phyloP scores from a whole-genome alignment of 2,888 invertebrate species.

The Leucophenga montana region DNA sequence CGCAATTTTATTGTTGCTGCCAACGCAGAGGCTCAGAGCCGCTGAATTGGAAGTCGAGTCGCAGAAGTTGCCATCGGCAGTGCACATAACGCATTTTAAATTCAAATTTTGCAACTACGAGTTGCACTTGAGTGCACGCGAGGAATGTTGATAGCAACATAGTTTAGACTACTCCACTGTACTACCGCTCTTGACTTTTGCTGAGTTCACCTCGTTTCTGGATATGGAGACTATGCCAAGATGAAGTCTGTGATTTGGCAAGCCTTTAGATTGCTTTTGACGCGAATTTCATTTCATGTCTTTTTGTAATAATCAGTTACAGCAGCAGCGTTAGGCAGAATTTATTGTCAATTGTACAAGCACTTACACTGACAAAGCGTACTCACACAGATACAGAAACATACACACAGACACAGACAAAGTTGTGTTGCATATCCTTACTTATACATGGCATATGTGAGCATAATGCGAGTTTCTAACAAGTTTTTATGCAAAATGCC shows the following conservation, averaged over 20 bases:
- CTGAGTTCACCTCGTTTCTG: neutral
- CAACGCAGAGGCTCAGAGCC: conserved; percentile 35
- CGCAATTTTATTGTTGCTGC: conserved; percentile 67
- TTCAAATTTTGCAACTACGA: conserved; percentile 10
- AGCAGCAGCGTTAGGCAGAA: conserved; percentile 45
- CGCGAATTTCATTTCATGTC: too few species aligned
- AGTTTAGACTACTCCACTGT: too few species aligned
- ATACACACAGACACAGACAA: neutral
- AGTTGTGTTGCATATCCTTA: neutral
- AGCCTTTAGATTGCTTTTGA: too few species aligned
- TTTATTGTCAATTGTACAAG: conserved; percentile 64
- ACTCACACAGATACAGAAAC: neutral
- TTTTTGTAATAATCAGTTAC: conserved; percentile 62
- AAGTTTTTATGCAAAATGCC: conserved; percentile 45
- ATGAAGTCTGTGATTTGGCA: too few species aligned
- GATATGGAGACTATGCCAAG: too few species aligned
- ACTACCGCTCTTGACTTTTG: too few species aligned
- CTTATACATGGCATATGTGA: conserved; percentile 23
- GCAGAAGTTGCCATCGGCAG: conserved; percentile 19
- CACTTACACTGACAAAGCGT: conserved; percentile 41
- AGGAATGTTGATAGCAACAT: too few species aligned
- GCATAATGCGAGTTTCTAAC: conserved; percentile 41
- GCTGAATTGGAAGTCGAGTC: neutral
- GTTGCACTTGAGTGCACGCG: neutral
- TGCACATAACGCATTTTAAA: conserved; percentile 15